A percentile compares a stretch with the other conserved stretches of the same genome.
Conservation (phyloP, 1,140 invertebrate genomes). For the Venturia canescens region DNA sequence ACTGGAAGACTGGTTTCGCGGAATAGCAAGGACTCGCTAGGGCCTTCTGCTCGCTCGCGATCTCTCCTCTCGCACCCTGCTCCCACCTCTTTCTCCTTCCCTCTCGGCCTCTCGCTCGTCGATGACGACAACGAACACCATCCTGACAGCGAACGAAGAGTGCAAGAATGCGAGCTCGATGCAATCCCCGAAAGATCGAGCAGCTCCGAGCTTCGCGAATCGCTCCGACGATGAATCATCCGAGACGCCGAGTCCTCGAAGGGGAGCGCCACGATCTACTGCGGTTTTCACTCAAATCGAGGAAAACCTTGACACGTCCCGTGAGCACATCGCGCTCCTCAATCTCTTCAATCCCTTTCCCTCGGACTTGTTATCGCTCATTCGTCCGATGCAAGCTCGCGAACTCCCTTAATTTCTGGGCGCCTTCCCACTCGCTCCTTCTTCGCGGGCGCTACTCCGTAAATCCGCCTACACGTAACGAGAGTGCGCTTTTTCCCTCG, state of each 20-base stretch:
- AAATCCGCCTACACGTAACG: slow-evolving; percentile 37
- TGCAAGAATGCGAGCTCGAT: slow-evolving; percentile 12
- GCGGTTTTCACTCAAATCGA: no score
- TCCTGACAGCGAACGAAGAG: neutral
- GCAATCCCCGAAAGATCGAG: neutral
- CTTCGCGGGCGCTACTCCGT: slow-evolving; percentile 36
- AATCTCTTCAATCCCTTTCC: neutral
- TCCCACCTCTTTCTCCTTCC: neutral
- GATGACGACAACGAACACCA: slow-evolving; percentile 19
- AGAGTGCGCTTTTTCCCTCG: slow-evolving; percentile 6
- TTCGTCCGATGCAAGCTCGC: slow-evolving; percentile 25
- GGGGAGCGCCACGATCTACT: no score
- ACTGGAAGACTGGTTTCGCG: slow-evolving; percentile 43
- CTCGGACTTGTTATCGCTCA: slow-evolving; percentile 31
- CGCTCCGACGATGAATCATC: no score
- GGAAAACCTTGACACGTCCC: no score
- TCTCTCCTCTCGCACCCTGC: slow-evolving; percentile 19
- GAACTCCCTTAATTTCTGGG: slow-evolving; percentile 32
- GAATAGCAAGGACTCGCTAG: slow-evolving; percentile 44
- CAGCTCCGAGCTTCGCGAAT: no score
- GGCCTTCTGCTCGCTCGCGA: slow-evolving; percentile 20
- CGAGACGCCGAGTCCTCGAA: no score
- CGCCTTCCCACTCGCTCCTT: slow-evolving; percentile 8
- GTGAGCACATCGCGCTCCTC: no score
- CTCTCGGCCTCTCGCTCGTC: slow-evolving; percentile 26